Conservation (phyloP, 2,888 invertebrate species). For the Rosalia funebris region DNA sequence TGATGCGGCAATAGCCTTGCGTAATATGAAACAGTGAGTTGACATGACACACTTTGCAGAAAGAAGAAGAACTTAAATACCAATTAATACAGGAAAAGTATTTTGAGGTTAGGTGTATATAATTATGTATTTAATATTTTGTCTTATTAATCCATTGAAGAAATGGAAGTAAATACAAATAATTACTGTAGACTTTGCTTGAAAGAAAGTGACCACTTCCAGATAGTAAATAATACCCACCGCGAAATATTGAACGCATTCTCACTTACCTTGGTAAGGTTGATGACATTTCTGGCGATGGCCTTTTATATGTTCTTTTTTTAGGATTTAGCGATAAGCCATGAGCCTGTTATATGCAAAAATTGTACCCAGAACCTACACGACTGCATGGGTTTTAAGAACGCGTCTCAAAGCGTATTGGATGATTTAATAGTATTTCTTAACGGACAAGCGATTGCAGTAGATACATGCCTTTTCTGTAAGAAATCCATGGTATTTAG, state of each 20-base stretch:
- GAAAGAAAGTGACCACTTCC: not conserved
- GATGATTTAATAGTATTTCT: not conserved
- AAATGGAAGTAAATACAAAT: too few species aligned
- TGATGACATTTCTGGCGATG: not conserved
- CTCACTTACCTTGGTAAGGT: not conserved
- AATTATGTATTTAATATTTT: too few species aligned
- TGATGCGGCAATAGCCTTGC: too few species aligned
- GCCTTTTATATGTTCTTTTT: not conserved
- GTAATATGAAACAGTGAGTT: too few species aligned
- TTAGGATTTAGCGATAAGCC: not conserved
- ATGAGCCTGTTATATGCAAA: not conserved
- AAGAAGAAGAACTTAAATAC: too few species aligned
- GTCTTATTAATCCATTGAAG: too few species aligned
- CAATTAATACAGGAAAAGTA: too few species aligned
- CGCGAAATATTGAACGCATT: not conserved
- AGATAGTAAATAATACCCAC: not conserved
- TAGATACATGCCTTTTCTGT: not conserved
- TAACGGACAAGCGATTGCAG: not conserved
- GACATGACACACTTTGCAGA: too few species aligned
- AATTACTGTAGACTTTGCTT: not conserved
- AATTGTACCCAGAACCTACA: not conserved
- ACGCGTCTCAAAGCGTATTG: too few species aligned
- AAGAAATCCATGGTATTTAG: not conserved
- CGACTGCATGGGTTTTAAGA: not conserved
- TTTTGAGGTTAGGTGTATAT: too few species aligned